Evolutionary conservation across 2,113 vertebrate genomes (phyloP), one percentile per base, ranked within the genome.

Genomic region (Pampusana beccarii): DNA sequence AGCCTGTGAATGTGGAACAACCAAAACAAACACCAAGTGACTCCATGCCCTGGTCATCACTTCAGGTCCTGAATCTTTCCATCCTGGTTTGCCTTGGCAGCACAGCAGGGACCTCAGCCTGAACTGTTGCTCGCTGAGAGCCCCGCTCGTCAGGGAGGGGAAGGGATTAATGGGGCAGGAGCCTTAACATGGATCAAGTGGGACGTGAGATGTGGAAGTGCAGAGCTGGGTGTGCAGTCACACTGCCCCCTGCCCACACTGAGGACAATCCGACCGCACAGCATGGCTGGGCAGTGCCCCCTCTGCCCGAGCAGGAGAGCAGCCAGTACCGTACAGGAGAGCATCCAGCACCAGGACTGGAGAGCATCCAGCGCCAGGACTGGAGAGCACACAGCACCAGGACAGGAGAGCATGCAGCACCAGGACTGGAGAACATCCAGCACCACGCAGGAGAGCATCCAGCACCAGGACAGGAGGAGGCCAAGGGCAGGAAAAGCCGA

Each of bases 271-370:
- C 48, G 8, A 26, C 46, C 12, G 65, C 26, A 16, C 56, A 36
- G 53, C 54, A 8, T 2, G 1, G 57, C 11, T 10, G 21, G 66
- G 53, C 79, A 21, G 24, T 13, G n/a, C 46, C 38, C 29, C 14
- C 53, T n/a, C 57, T 16, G 25, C n/a, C 58, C 2, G 0, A 1
- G 10, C 38, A 2, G 3, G 26, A 66, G 28, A 79, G 53, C 61
- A 74, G 33, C 42, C 42, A 44, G 42, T 16, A 17, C 42, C 42
- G 19, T 14, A 19, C 44, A 16, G 44, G 44, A 44, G 44, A 44
- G 44, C 44, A 16, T 44, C 44, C 44, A 44, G 18, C 44, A 44
- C 42, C 42, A 44, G 42, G 42, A 44, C 40, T 12, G 40, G 13
- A 40, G 40, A 40, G 13, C 40, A 14, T 11, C 40, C 40, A 40